phyloP scores from a whole-genome alignment of 2,797 vertebrate genomes.

The Coccyzus lansbergi region DNA sequence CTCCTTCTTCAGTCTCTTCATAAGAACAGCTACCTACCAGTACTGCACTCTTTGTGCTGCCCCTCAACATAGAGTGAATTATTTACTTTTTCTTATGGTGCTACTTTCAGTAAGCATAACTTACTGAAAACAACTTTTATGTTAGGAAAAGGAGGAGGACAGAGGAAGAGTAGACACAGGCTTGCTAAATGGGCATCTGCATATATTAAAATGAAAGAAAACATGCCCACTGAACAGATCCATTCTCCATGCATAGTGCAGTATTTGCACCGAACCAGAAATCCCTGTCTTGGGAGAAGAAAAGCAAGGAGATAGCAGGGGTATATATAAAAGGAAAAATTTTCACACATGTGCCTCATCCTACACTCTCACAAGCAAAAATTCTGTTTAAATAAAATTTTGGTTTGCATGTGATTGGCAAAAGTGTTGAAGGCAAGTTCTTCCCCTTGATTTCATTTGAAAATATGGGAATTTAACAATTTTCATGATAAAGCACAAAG shows the following conservation, averaged over 20 bases:
- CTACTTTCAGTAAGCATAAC: background rate
- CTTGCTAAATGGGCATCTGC: background rate
- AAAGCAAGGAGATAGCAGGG: background rate
- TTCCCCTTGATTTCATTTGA: background rate
- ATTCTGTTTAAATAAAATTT: rapidly evolving
- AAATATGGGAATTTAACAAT: background rate
- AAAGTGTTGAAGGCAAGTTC: background rate
- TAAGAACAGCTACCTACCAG: background rate
- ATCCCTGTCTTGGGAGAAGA: background rate
- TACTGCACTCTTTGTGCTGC: background rate
- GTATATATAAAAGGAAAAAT: background rate
- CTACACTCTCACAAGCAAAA: background rate
- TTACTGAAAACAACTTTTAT: background rate
- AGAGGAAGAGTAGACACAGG: background rate
- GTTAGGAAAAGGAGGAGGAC: background rate
- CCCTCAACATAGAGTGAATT: background rate
- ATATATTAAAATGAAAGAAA: background rate
- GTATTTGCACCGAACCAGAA: background rate
- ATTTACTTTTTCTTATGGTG: background rate
- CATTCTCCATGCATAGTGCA: background rate
- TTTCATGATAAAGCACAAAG: background rate
- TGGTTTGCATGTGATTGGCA: background rate
- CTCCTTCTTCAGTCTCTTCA: background rate
- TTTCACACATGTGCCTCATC: background rate
- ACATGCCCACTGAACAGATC: background rate